Evolutionary conservation across 2,113 vertebrate genomes (phyloP).

Genomic region (Grammomys dolichurus): DNA sequence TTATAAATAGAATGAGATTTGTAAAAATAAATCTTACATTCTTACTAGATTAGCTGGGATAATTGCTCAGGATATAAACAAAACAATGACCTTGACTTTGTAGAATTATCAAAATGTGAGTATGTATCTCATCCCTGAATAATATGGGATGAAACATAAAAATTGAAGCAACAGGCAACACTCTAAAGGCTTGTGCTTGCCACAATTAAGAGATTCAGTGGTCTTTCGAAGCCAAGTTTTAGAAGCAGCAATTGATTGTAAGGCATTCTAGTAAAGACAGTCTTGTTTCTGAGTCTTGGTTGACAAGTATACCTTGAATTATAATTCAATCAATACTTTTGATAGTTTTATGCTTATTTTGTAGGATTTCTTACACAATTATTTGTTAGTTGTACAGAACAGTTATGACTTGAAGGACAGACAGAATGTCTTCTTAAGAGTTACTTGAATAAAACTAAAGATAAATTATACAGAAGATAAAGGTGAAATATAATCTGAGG

Average conservation of each 20-base stretch:
- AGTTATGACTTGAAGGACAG: neutral
- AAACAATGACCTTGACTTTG: neutral
- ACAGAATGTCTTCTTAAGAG: neutral
- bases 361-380: neutral
- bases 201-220: neutral
- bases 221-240: neutral
- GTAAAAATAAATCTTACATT: neutral
- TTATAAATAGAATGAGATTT: neutral
- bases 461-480: neutral
- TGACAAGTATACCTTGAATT: slow-evolving; percentile 2
- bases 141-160: neutral
- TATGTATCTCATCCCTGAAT: neutral
- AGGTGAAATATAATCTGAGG: neutral
- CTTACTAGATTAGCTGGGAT: neutral
- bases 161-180: neutral
- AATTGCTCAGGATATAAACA: neutral
- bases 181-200: neutral
- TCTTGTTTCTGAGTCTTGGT: neutral
- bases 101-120: neutral
- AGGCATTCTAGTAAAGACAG: neutral
- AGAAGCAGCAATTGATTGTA: neutral
- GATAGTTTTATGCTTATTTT: neutral
- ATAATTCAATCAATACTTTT: neutral
- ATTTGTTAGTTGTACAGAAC: neutral
- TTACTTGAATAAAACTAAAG: neutral